Percentiles rank a stretch among this genome's conserved stretches.
Conservation (phyloP, 2,888 invertebrate genomes). For the Eristalis pertinax region DNA sequence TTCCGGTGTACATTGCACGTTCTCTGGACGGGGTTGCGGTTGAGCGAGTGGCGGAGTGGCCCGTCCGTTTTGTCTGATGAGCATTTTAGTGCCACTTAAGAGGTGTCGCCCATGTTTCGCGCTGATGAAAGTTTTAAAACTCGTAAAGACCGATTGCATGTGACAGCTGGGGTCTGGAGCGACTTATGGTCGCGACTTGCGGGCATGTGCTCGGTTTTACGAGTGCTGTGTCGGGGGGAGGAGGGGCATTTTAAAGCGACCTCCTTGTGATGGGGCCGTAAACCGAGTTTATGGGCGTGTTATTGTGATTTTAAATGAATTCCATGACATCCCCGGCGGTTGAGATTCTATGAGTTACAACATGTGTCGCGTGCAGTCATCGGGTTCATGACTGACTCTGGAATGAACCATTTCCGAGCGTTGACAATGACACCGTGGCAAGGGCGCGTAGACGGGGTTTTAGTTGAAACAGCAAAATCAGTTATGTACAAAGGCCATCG, state of each 20-base stretch:
- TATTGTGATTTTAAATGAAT: conserved; percentile 1
- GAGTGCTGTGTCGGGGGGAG: background rate
- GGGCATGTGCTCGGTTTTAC: background rate
- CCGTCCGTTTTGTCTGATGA: conserved; percentile 28
- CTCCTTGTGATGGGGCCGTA: background rate
- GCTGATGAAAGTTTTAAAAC: conserved; percentile 44
- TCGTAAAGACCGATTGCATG: conserved; percentile 27
- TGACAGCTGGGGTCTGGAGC: background rate
- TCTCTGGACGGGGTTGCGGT: background rate
- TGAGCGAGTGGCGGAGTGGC: background rate
- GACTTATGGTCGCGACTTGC: conserved; percentile 11
- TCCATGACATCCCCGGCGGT: background rate
- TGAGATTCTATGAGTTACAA: background rate
- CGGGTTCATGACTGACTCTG: background rate
- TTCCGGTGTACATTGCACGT: conserved; percentile 34
- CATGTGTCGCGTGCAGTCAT: background rate
- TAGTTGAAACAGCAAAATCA: too few relatives aligned
- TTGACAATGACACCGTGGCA: background rate
- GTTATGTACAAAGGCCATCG: too few relatives aligned
- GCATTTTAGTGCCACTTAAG: conserved; percentile 47
- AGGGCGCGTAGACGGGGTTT: background rate
- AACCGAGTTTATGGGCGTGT: background rate
- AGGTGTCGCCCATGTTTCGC: conserved; percentile 36
- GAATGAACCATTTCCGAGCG: background rate
- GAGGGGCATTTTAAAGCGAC: background rate